Evolutionary conservation across 1,140 invertebrate genomes (phyloP), one percentile per base, ranked within the genome.

Genomic region (Hyphantria cunea): DNA sequence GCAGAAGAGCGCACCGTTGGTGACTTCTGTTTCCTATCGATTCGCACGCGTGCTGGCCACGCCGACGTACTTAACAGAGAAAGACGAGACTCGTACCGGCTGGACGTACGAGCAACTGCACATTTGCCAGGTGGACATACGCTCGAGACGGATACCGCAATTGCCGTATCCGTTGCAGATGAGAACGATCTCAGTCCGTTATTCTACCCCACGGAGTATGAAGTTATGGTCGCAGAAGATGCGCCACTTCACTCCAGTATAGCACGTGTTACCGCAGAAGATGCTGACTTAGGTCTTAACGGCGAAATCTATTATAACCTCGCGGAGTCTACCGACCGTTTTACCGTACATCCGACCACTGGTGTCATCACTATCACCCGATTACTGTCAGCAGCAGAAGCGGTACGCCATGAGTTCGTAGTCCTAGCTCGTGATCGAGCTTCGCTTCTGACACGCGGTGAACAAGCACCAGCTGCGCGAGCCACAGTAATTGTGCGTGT

Each of bases 251-350:
- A 98, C 89, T 92, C 93, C 34, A 96, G 94, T 70, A 94, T 97
- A 47, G 81, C 95, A 4, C 93, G 92, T 74, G 95, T 97, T 14
- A 93, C 93, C 10, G 98, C 98, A 0, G 97, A 97, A 76, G 98
- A 99, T 90, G 97, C 98, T 6, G 98, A 99, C 86, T 91, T 98
- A 9, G 98, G 98, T 0, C 93, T 96, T 49, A 99, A 99, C 84
- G 97, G 97, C 1, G 97, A 99, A 91, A 97, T 99, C 70, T 99
- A 99, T 87, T 99, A 99, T 85, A 98, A 96, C 86, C 95, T 99
- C 70, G 91, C 93, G n/a, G 93, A 97, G 63, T 91, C 93, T 12
- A 97, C 95, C 6, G 94, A 96, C 68, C 94, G 95, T 65, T 99
- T 99, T 85, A 95, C 97, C 6, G 94, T 99, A 58, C 97, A 99